Evolutionary conservation across 35 echinoderm and acorn worm species (phyloP).

Genomic region (Anneissia japonica): DNA sequence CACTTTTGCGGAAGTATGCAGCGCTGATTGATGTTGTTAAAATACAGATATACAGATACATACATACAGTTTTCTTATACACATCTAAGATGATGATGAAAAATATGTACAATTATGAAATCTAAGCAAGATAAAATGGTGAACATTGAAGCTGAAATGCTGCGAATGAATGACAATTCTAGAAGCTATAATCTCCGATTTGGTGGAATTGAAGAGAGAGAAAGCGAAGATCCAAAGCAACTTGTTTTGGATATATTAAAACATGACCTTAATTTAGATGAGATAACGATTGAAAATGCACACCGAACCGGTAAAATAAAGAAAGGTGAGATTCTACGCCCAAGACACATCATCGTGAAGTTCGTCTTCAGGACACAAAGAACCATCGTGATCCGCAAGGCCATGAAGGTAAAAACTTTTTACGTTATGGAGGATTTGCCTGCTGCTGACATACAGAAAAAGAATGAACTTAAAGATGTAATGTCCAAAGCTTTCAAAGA

Average conservation of each 20-base stretch:
- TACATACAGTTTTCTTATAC: no score
- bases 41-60: no score
- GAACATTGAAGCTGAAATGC: background rate
- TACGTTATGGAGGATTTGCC: constrained; percentile 31
- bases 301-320: background rate
- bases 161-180: background rate
- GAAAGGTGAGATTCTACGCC: background rate
- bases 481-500: constrained; percentile 17
- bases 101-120: no score
- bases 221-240: background rate
- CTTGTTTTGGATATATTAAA: background rate
- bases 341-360: constrained; percentile 32
- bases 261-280: constrained; percentile 3
- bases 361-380: constrained; percentile 3
- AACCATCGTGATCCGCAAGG: background rate
- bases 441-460: constrained; percentile 3
- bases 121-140: background rate
- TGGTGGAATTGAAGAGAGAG: constrained; percentile 13
- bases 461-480: background rate
- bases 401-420: background rate
- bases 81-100: no score
- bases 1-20: no score
- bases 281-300: constrained; percentile 17
- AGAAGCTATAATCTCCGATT: constrained; percentile 19
- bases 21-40: no score